Conservation (phyloP, 1,140 invertebrate genomes). For the Dufourea novaeangliae region DNA sequence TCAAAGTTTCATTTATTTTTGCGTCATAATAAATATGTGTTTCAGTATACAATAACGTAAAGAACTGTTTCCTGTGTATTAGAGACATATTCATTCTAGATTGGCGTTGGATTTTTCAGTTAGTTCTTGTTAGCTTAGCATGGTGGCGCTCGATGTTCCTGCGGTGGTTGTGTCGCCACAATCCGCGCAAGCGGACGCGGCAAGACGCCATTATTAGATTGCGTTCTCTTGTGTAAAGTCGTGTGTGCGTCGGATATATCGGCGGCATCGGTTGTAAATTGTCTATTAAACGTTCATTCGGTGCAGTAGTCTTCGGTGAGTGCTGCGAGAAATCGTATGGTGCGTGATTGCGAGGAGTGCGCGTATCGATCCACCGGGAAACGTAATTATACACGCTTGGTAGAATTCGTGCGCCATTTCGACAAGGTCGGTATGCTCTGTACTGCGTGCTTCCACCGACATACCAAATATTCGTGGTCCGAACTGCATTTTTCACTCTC, state of each 20-base stretch:
- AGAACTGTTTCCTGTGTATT: too few species aligned
- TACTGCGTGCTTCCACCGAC: constrained; percentile 41
- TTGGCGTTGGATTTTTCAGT: background rate
- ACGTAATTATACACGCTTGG: background rate
- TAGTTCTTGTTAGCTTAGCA: background rate
- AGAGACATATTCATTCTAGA: background rate
- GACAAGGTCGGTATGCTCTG: constrained; percentile 47
- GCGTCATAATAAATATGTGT: too few species aligned
- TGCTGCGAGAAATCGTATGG: background rate
- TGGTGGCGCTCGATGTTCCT: background rate
- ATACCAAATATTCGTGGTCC: background rate
- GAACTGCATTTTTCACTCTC: background rate
- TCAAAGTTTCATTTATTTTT: background rate
- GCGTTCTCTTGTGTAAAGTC: constrained; percentile 34
- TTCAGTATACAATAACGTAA: too few species aligned
- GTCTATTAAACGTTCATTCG: background rate
- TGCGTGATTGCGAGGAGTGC: background rate
- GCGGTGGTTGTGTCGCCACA: constrained; percentile 3
- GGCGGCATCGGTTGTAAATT: constrained; percentile 2
- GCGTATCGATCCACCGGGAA: background rate
- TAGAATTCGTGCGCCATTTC: constrained; percentile 50
- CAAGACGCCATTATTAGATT: constrained; percentile 57
- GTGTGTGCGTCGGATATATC: background rate
- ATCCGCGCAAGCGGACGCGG: constrained; percentile 39
- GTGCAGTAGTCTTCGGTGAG: background rate